Percentiles rank a stretch among this genome's conserved stretches.
These are phyloP conservation scores for Hozukius guyotensis DNA, from an alignment of 2,797 vertebrate genomes.

Conservation along the genomic window DNA sequence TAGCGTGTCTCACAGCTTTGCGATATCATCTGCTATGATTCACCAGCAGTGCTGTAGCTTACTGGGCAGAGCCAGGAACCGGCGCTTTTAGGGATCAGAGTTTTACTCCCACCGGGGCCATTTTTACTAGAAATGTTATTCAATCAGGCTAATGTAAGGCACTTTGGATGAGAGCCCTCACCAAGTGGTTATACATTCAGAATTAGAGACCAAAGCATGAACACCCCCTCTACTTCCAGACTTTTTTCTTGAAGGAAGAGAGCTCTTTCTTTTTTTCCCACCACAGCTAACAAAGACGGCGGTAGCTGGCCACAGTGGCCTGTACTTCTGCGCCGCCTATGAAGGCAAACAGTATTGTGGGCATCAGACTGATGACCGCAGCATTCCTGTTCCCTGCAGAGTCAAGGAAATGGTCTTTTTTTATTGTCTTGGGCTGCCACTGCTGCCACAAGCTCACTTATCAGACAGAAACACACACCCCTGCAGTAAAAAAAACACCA, in stretches of 20 bases:
- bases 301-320: not conserved
- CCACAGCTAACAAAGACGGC: not conserved
- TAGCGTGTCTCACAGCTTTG: not conserved
- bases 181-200: not conserved
- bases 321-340: not conserved
- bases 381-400: slow-evolving; percentile 43
- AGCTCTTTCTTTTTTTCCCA: not conserved
- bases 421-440: slow-evolving; percentile 21
- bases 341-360: slow-evolving; percentile 15
- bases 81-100: not conserved
- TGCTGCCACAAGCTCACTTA: slow-evolving; percentile 24
- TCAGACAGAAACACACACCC: slow-evolving; percentile 21
- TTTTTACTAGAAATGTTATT: slow-evolving; percentile 24
- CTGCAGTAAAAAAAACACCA: not conserved
- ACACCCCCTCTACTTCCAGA: not conserved
- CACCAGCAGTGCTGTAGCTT: not conserved
- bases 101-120: not conserved
- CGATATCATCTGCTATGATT: not conserved
- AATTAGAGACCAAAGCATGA: not conserved
- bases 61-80: not conserved
- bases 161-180: slow-evolving; percentile 34
- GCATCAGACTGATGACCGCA: slow-evolving; percentile 55
- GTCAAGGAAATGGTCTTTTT: slow-evolving; percentile 25
- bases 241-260: not conserved
- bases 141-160: slow-evolving; percentile 33